These are phyloP conservation scores for Corvus moneduloides DNA, from an alignment of 2,113 vertebrate species.

Conservation along the genomic window DNA sequence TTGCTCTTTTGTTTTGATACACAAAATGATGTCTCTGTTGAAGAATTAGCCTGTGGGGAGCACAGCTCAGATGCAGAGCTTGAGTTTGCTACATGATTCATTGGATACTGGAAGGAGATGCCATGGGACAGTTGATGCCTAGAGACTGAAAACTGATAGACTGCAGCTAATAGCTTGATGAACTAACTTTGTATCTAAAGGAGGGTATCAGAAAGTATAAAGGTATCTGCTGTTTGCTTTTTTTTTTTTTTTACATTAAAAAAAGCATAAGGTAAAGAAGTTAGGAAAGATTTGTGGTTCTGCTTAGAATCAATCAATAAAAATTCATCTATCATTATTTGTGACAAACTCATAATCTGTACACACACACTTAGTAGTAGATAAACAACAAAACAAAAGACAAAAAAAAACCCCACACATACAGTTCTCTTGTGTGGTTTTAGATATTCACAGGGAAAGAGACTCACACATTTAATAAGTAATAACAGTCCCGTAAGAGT, in stretches of 20 bases:
- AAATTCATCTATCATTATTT: background rate
- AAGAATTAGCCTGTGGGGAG: background rate
- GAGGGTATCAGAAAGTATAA: background rate
- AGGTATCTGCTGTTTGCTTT: background rate
- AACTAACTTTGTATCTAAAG: background rate
- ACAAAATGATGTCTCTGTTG: background rate
- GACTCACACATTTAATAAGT: background rate
- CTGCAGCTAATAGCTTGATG: background rate
- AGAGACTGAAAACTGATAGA: background rate
- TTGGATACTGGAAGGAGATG: background rate
- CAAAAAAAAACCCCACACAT: rapidly evolving
- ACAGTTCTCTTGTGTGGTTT: background rate
- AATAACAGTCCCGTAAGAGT: background rate
- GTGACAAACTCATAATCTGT: background rate
- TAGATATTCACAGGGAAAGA: background rate
- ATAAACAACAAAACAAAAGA: background rate
- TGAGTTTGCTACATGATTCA: background rate
- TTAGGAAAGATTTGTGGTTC: background rate
- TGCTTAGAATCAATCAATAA: background rate
- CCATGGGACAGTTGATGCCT: background rate
- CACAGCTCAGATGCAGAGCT: background rate
- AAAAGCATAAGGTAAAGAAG: background rate
- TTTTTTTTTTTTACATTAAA: background rate
- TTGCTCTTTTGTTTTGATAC: background rate
- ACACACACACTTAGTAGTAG: background rate